phyloP scores from a whole-genome alignment of 2,113 vertebrate species.

The Gasterosteus aculeatus region DNA sequence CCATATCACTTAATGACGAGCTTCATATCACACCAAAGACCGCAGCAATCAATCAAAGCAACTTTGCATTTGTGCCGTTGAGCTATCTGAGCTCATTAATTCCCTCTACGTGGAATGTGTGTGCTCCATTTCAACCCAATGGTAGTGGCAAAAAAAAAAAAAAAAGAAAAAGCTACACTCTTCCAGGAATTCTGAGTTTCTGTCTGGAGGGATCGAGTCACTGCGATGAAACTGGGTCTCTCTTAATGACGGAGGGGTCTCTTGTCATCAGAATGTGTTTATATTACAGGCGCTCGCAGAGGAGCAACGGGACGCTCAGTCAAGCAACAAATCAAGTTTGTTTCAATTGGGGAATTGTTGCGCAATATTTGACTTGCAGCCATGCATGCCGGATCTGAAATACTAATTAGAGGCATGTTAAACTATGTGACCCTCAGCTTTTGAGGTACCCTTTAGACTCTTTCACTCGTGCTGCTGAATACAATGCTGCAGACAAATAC shows the following conservation, averaged over 20 bases:
- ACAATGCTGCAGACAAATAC: conserved; percentile 22
- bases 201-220: conserved; percentile 51
- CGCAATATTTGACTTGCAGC: conserved; percentile 39
- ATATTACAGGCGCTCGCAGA: conserved; percentile 51
- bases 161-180: conserved; percentile 28
- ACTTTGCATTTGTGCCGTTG: conserved; percentile 51
- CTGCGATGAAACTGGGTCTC: conserved; percentile 36
- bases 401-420: conserved; percentile 39
- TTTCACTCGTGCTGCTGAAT: conserved; percentile 41
- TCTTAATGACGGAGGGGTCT: conserved; percentile 56
- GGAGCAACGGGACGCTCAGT: conserved; percentile 27
- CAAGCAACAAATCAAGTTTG: conserved; percentile 44
- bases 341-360: conserved; percentile 12
- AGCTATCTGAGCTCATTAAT: conserved; percentile 66
- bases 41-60: conserved; percentile 58
- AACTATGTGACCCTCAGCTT: conserved; percentile 33
- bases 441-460: conserved; percentile 19
- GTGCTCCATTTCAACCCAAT: conserved; percentile 68
- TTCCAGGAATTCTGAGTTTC: conserved; percentile 62
- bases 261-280: conserved; percentile 70
- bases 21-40: conserved; percentile 59
- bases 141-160: conserved; percentile 33
- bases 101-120: conserved; percentile 63
- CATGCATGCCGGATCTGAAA: conserved; percentile 37
- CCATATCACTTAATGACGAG: conserved; percentile 62